Percentiles rank a stretch among this genome's conserved stretches.
Conservation (phyloP, 2,888 invertebrate species). For the Zootermopsis nevadensis region DNA sequence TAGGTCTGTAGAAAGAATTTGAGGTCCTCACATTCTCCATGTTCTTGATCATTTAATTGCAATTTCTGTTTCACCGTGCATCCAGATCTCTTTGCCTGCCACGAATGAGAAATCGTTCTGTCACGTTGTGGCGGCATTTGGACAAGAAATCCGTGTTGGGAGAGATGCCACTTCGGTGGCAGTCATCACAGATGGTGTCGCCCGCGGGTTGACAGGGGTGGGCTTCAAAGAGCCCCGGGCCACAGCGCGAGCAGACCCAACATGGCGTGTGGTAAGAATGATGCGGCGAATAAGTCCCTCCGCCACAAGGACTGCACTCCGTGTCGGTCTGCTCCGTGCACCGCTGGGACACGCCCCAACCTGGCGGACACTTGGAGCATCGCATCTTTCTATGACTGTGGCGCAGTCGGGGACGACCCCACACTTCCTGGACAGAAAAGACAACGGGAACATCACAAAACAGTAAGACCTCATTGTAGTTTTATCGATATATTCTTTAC, state of each 20-base stretch:
- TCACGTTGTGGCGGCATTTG: slow-evolving; percentile 44
- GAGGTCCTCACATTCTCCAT: too few species aligned
- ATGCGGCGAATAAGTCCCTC: slow-evolving; percentile 62
- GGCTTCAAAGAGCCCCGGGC: slow-evolving; percentile 63
- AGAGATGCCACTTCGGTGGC: slow-evolving; percentile 58
- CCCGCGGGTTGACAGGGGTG: slow-evolving; percentile 60
- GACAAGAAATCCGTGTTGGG: slow-evolving; percentile 57
- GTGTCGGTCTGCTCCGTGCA: slow-evolving; percentile 58
- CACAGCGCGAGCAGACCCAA: slow-evolving; percentile 63
- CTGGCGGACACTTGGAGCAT: slow-evolving; percentile 63
- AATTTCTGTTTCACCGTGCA: too few species aligned
- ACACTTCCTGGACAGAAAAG: slow-evolving; percentile 56
- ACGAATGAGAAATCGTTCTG: neutral
- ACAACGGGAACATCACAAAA: too few species aligned
- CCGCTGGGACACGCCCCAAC: slow-evolving; percentile 61
- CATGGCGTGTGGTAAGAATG: slow-evolving; percentile 61
- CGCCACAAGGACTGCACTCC: slow-evolving; percentile 60
- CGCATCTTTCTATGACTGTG: slow-evolving; percentile 59
- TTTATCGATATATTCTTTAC: too few species aligned
- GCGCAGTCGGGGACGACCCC: slow-evolving; percentile 58
- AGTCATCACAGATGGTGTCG: slow-evolving; percentile 64
- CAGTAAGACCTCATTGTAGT: too few species aligned
- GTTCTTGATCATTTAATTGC: too few species aligned
- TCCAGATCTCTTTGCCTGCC: neutral
- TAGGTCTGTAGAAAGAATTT: too few species aligned